Evolutionary conservation across 2,888 invertebrate genomes (phyloP).

Genomic region (Pemphredon lugubris): DNA sequence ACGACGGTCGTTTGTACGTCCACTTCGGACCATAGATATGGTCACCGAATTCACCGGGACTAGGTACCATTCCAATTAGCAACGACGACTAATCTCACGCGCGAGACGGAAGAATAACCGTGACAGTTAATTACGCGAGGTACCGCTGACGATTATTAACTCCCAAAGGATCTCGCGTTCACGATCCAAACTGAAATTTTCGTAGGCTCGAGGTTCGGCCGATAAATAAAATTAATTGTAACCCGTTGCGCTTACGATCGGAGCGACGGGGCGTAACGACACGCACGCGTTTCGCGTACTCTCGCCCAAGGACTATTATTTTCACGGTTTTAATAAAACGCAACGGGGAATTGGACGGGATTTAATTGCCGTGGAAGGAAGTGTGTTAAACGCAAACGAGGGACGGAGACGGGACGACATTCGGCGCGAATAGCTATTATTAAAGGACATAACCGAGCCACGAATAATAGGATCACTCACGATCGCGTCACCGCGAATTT

Average conservation of each 20-base stretch:
- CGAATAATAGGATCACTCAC: conserved; percentile 25
- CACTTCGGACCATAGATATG: background rate
- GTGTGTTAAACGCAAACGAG: background rate
- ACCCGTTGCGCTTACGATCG: too few species aligned
- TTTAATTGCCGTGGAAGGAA: background rate
- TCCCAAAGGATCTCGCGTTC: background rate
- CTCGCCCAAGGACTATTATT: too few species aligned
- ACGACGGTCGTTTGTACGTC: conserved; percentile 24
- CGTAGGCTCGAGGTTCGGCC: too few species aligned
- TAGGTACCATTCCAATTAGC: conserved; percentile 32
- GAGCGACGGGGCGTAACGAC: too few species aligned
- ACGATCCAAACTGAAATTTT: background rate
- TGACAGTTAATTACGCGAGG: conserved; percentile 6
- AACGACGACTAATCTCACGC: conserved; percentile 4
- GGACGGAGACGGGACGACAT: background rate
- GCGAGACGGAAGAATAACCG: conserved; percentile 15
- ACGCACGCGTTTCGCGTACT: too few species aligned
- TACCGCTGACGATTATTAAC: conserved; percentile 17
- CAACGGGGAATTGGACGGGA: background rate
- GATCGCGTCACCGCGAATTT: conserved; percentile 56
- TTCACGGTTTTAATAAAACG: too few species aligned
- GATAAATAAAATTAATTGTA: too few species aligned
- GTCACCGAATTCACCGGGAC: conserved; percentile 5
- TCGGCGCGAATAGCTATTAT: conserved; percentile 3
- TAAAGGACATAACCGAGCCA: background rate